Evolutionary conservation across 2,113 vertebrate species (phyloP), one percentile per base, ranked within the genome.

Genomic region (Dissostichus mawsoni): DNA sequence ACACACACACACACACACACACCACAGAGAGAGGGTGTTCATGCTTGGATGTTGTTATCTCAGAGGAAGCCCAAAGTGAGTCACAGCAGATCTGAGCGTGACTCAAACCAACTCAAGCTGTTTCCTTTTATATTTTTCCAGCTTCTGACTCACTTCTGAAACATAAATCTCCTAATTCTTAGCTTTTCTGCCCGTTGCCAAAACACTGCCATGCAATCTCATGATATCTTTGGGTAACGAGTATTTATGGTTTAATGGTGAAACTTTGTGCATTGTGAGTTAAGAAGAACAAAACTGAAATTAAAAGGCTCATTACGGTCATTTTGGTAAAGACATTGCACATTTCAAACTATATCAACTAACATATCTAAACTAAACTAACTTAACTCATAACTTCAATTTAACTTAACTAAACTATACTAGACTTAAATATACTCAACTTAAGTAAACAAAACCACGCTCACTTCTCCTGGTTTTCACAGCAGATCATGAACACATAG

Each of bases 61-160:
- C 53, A 77, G 53, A 81, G 68, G 69, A 76, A 77, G 8, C 56
- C 33, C 57, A 63, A 0, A 41, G 69, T 74, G 74, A 81, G 62
- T 85, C 84, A 71, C 61, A 55, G 73, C 72, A 29, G 50, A 71
- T 64, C 8, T 8, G 48, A 51, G 55, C 4, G 57, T 71, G 80
- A 83, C 56, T 86, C 83, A 77, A 14, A 17, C 55, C 6, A n/a
- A 69, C 69, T 48, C 8, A 51, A 69, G 59, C 78, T n/a, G 64
- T 55, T 78, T 52, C 6, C 11, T 41, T 8, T 53, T 2, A 67
- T 48, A 44, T 29, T 48, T 69, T 47, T 75, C 57, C 1, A 57
- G 55, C 9, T 17, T 69, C 51, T 86, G 86, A 88, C 86, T 88
- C 88, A 90, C 13, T 0, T n/a, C 55, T 47, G 50, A 45, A 18